Conservation (phyloP, 2,888 invertebrate genomes). For the Pyrrhosoma nymphula region DNA sequence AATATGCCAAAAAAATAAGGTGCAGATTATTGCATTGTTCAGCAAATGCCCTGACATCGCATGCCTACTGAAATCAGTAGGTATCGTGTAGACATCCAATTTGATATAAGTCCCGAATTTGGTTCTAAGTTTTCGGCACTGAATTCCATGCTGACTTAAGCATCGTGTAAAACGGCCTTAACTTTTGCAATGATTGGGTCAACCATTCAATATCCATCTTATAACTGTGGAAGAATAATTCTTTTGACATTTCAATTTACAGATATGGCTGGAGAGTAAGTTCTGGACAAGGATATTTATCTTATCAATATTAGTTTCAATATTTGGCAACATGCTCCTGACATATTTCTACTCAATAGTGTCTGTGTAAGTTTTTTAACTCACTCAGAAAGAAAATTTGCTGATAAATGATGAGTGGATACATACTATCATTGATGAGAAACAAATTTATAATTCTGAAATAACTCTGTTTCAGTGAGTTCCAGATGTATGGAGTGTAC, state of each 20-base stretch:
- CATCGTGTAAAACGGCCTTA: too few species aligned
- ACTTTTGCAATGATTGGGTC: too few species aligned
- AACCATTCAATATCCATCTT: too few species aligned
- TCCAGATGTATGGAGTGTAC: slow-evolving; percentile 79
- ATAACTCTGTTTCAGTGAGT: slow-evolving; percentile 1
- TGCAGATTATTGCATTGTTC: too few species aligned
- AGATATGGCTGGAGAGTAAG: slow-evolving; percentile 82
- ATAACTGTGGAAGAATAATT: too few species aligned
- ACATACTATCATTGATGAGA: not conserved
- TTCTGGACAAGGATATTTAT: slow-evolving; percentile 82
- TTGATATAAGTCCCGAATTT: too few species aligned
- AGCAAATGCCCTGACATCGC: too few species aligned
- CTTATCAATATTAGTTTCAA: slow-evolving; percentile 79
- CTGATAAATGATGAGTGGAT: not conserved
- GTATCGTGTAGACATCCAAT: too few species aligned
- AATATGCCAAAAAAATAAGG: too few species aligned
- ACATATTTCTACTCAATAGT: slow-evolving; percentile 82
- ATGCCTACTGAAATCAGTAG: too few species aligned
- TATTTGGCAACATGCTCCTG: slow-evolving; percentile 80
- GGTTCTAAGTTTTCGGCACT: too few species aligned
- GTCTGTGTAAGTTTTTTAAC: slow-evolving; percentile 80
- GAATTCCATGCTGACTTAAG: too few species aligned
- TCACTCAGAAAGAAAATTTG: not conserved
- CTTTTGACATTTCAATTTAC: slow-evolving; percentile 66
- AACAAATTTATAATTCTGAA: not conserved